phyloP scores from a whole-genome alignment of 2,797 vertebrate genomes.

The Pipistrellus kuhlii region DNA sequence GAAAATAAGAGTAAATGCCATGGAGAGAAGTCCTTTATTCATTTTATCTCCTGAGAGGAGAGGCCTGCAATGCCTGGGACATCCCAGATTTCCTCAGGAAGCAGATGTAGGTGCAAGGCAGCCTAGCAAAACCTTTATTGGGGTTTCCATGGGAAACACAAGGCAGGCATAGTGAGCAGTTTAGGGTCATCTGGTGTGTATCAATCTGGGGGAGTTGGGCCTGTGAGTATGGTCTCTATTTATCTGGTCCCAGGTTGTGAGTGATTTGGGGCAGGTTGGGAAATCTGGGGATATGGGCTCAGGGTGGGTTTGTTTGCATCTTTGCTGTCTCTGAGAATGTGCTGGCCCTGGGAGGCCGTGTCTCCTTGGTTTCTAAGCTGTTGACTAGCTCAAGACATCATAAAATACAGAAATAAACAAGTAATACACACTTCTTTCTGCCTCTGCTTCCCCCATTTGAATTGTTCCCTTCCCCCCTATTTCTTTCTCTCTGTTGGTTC shows the following conservation, averaged over 20 bases:
- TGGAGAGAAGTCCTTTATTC: neutral
- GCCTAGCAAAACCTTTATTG: neutral
- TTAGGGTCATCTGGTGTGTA: neutral
- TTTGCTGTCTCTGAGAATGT: neutral
- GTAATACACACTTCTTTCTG: neutral
- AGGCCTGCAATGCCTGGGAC: fast-evolving
- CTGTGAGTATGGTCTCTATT: too few relatives aligned
- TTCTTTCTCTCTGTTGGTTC: neutral
- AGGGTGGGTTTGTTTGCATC: neutral
- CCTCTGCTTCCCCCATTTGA: neutral
- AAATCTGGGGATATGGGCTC: too few relatives aligned
- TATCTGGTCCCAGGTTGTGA: neutral
- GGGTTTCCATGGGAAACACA: neutral
- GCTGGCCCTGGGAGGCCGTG: too few relatives aligned
- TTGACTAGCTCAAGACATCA: neutral
- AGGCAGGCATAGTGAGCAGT: neutral
- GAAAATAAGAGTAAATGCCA: too few relatives aligned
- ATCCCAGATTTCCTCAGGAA: too few relatives aligned
- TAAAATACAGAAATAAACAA: neutral
- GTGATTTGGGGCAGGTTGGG: neutral
- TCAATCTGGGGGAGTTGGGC: too few relatives aligned
- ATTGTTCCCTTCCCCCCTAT: too few relatives aligned
- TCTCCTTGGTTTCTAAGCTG: neutral
- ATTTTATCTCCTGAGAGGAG: neutral
- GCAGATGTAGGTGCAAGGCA: neutral